Percentiles rank a stretch among this genome's conserved stretches.
Evolutionary conservation across 2,888 invertebrate species (phyloP).

Genomic region (Plusia festucae): DNA sequence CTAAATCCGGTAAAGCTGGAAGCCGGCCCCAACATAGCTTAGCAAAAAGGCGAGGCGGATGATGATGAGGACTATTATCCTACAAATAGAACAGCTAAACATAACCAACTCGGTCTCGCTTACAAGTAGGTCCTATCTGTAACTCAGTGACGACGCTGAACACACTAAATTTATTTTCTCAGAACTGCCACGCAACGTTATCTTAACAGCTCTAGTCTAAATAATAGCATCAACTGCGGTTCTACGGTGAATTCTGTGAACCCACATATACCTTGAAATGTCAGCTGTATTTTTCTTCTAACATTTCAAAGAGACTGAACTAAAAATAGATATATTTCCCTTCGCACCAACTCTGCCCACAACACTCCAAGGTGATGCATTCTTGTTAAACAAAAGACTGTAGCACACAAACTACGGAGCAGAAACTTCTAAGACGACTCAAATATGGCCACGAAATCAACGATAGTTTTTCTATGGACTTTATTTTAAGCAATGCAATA

Average conservation of each 20-base stretch:
- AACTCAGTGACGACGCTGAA: too few species aligned
- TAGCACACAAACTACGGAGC: constrained; percentile 65
- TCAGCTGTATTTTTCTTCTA: constrained; percentile 16
- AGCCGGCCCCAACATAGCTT: too few species aligned
- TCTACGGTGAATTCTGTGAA: neutral
- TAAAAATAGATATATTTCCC: constrained; percentile 58
- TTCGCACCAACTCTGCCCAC: constrained; percentile 56
- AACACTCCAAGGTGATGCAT: constrained; percentile 67
- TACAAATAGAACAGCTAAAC: too few species aligned
- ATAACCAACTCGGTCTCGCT: too few species aligned
- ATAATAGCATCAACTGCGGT: neutral
- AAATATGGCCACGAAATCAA: constrained; percentile 53
- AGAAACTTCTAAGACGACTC: constrained; percentile 51
- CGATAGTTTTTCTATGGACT: constrained; percentile 40
- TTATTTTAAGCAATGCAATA: too few species aligned
- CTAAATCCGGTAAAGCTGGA: too few species aligned
- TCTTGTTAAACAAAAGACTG: constrained; percentile 77
- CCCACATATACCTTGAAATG: constrained; percentile 17
- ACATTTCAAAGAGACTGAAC: constrained; percentile 24
- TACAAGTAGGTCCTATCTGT: too few species aligned
- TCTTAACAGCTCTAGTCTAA: neutral
- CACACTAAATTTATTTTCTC: neutral
- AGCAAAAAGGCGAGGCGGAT: too few species aligned
- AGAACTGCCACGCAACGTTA: neutral
- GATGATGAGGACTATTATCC: too few species aligned